Percentiles rank a stretch among this genome's conserved stretches.
These are phyloP conservation scores for Netelia virgata DNA, from an alignment of 2,888 invertebrate species.

Conservation along the genomic window DNA sequence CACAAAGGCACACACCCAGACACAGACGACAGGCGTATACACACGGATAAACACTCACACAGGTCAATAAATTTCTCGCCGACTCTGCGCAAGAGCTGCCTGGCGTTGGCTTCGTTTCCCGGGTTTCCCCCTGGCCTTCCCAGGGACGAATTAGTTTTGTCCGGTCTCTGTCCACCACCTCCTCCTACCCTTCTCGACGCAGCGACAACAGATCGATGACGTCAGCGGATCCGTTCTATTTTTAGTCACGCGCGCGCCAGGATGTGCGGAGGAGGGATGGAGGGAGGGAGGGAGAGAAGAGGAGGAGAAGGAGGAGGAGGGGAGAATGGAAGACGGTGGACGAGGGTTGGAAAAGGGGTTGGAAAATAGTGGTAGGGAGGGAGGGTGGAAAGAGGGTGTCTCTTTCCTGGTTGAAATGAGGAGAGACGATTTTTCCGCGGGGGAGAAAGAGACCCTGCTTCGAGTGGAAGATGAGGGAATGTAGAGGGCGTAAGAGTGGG, in stretches of 20 bases:
- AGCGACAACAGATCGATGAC: constrained; percentile 77
- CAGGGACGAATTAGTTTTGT: constrained; percentile 72
- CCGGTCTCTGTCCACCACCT: constrained; percentile 47
- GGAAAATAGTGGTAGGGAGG: not conserved
- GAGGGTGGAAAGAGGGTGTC: constrained; percentile 14
- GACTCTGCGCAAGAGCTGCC: constrained; percentile 60
- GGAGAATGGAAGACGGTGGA: constrained; percentile 32
- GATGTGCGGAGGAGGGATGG: constrained; percentile 33
- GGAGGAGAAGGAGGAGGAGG: constrained; percentile 34
- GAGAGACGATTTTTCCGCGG: constrained; percentile 10
- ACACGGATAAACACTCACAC: constrained; percentile 40
- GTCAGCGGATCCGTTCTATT: constrained; percentile 77
- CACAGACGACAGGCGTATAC: constrained; percentile 2
- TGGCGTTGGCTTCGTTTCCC: constrained; percentile 60
- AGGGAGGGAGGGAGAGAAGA: constrained; percentile 33
- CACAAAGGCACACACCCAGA: constrained; percentile 4
- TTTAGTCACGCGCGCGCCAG: constrained; percentile 72
- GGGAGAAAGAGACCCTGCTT: constrained; percentile 26
- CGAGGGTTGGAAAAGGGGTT: constrained; percentile 43
- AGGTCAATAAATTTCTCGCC: constrained; percentile 70
- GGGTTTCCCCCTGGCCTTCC: constrained; percentile 61
- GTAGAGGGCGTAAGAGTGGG: constrained; percentile 5
- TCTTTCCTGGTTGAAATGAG: not conserved
- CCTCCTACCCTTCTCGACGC: constrained; percentile 28
- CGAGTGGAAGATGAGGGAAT: constrained; percentile 30